Conservation (phyloP, 1,140 invertebrate species). For the Doryteuthis pealeii region DNA sequence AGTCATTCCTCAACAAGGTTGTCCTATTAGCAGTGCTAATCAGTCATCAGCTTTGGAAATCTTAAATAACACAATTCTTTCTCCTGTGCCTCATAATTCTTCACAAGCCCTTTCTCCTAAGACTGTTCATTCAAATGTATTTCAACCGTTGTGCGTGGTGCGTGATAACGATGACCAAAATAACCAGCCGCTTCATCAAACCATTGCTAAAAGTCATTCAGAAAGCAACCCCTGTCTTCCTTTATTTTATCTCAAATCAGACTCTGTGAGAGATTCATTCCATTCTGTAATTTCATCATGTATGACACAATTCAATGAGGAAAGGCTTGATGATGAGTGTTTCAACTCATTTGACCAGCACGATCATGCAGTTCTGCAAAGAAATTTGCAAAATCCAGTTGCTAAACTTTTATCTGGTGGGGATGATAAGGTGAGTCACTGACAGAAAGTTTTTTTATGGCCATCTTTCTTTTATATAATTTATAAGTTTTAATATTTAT, state of each 20-base stretch:
- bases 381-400: neutral
- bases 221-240: neutral
- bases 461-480: too few relatives aligned
- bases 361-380: neutral
- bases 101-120: neutral
- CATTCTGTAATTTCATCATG: neutral
- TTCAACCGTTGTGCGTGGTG: neutral
- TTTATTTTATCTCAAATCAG: neutral
- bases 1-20: neutral
- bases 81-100: neutral
- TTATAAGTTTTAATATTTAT: too few relatives aligned
- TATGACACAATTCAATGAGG: neutral
- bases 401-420: neutral
- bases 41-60: neutral
- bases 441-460: too few relatives aligned
- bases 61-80: neutral
- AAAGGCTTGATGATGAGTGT: neutral
- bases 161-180: neutral
- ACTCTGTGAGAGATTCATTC: neutral
- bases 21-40: neutral
- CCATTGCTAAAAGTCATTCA: neutral
- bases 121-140: neutral
- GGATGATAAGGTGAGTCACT: neutral
- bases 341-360: neutral
- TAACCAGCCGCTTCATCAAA: neutral